These are phyloP conservation scores for Ladona fulva DNA, from an alignment of 1,140 invertebrate species.

Conservation along the genomic window DNA sequence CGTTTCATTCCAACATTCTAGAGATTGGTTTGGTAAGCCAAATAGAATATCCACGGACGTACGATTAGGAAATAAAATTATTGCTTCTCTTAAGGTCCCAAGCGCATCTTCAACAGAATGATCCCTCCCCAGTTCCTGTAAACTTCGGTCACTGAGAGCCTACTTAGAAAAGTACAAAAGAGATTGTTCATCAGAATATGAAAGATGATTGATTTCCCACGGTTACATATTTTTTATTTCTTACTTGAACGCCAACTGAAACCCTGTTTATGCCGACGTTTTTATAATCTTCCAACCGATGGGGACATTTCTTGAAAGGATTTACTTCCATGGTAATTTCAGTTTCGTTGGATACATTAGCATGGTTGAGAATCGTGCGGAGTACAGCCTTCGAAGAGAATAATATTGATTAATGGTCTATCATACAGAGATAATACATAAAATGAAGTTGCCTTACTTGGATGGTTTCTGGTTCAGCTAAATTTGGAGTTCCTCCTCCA, in stretches of 20 bases:
- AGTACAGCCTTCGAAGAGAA: background rate
- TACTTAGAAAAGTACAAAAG: background rate
- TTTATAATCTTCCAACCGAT: background rate
- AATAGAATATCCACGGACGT: constrained; percentile 34
- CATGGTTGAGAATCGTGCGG: background rate
- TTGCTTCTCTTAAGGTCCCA: constrained; percentile 19
- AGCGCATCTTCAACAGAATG: background rate
- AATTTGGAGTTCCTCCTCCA: background rate
- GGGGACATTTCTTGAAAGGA: background rate
- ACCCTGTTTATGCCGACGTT: background rate
- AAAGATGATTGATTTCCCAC: constrained; percentile 22
- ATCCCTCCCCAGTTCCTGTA: background rate
- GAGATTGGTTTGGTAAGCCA: constrained; percentile 30
- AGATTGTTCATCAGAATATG: too few relatives aligned
- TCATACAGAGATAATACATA: background rate
- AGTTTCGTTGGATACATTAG: background rate
- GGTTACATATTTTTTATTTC: too few relatives aligned
- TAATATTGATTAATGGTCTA: too few relatives aligned
- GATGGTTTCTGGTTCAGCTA: background rate
- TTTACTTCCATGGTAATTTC: background rate
- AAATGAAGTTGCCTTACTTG: background rate
- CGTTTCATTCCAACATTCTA: constrained; percentile 27
- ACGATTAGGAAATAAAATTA: constrained; percentile 24
- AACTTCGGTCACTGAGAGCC: background rate
- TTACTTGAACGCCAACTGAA: constrained; percentile 1